These are phyloP conservation scores for Odontocerum albicorne DNA, from an alignment of 2,888 invertebrate genomes.

Conservation along the genomic window DNA sequence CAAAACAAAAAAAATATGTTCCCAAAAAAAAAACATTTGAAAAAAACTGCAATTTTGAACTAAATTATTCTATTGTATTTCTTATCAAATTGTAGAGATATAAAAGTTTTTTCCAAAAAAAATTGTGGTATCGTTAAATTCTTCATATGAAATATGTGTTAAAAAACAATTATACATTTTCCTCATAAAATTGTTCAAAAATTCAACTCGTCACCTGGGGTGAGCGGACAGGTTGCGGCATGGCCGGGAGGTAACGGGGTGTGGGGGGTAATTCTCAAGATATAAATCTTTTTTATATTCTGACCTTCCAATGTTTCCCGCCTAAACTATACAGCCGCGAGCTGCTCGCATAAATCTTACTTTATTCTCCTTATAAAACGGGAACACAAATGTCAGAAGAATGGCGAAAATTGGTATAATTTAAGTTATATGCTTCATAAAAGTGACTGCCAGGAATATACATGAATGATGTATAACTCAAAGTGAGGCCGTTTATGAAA, in stretches of 20 bases:
- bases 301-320: slow-evolving; percentile 37
- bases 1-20: no score
- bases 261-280: slow-evolving; percentile 33
- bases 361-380: slow-evolving; percentile 37
- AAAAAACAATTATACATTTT: no score
- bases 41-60: no score
- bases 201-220: no score
- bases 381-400: slow-evolving; percentile 34
- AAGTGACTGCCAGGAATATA: slow-evolving; percentile 34
- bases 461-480: slow-evolving; percentile 31
- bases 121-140: no score
- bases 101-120: no score
- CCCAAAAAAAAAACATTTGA: no score
- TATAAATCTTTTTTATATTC: slow-evolving; percentile 38
- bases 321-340: slow-evolving; percentile 33
- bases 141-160: no score
- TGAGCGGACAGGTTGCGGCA: background rate
- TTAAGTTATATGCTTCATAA: slow-evolving; percentile 37
- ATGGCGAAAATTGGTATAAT: slow-evolving; percentile 37
- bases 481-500: slow-evolving; percentile 8
- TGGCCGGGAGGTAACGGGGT: slow-evolving; percentile 13
- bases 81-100: no score
- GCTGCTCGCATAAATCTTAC: slow-evolving; percentile 34
- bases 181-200: no score
- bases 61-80: no score